These are phyloP conservation scores for Lysandra coridon DNA, from an alignment of 2,888 invertebrate genomes.

Conservation along the genomic window DNA sequence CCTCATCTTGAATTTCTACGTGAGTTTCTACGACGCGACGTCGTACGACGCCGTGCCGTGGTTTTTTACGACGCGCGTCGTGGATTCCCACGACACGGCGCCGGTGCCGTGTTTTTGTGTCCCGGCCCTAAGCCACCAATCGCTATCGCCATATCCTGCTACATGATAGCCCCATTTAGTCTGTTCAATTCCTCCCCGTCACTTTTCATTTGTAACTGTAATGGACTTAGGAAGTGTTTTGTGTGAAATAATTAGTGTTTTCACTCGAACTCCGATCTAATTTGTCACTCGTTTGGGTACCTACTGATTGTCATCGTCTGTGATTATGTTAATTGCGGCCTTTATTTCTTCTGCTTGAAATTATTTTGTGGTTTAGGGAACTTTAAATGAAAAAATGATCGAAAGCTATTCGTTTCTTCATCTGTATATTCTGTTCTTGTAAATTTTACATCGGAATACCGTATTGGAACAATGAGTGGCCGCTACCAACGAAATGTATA, in stretches of 20 bases:
- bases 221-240: conserved; percentile 38
- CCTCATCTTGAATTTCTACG: too few species aligned
- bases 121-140: neutral
- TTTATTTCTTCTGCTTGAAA: neutral
- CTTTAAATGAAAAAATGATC: too few species aligned
- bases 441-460: too few species aligned
- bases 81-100: too few species aligned
- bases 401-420: too few species aligned
- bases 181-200: conserved; percentile 33
- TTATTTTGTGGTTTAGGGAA: neutral
- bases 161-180: neutral
- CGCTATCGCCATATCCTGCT: neutral
- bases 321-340: conserved; percentile 12
- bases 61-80: too few species aligned
- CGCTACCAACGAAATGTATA: too few species aligned
- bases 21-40: too few species aligned
- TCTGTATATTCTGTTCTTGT: too few species aligned
- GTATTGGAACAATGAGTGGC: too few species aligned
- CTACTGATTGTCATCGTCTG: neutral
- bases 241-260: conserved; percentile 36
- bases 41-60: too few species aligned
- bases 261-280: conserved; percentile 31
- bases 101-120: too few species aligned
- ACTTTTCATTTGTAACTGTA: conserved; percentile 33
- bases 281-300: conserved; percentile 11